These are phyloP conservation scores for Phylloscopus trochilus DNA, from an alignment of 2,113 vertebrate genomes.

Conservation along the genomic window DNA sequence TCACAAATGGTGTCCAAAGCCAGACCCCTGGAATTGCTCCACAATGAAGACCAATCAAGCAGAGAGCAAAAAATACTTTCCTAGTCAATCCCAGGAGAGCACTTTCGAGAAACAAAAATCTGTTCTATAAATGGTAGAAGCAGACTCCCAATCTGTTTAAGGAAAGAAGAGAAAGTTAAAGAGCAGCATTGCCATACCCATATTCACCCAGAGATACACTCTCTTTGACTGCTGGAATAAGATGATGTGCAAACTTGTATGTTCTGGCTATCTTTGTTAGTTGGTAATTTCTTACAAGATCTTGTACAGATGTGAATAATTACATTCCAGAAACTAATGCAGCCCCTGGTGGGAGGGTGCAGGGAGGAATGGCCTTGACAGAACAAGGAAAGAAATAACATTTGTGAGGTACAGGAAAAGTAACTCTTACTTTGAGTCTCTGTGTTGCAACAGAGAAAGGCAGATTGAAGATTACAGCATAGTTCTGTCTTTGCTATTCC, in stretches of 20 bases:
- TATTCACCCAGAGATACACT: background rate
- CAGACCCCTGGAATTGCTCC: conserved; percentile 28
- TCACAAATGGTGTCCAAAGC: conserved; percentile 9
- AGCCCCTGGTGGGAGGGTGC: background rate
- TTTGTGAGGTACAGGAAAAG: background rate
- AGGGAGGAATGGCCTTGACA: background rate
- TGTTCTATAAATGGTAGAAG: background rate
- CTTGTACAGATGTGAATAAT: background rate
- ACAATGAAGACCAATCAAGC: conserved; percentile 13
- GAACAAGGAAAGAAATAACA: background rate
- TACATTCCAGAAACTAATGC: background rate
- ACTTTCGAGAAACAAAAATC: background rate
- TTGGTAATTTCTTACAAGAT: background rate
- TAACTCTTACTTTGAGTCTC: background rate
- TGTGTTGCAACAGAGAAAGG: background rate
- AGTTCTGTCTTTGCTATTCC: background rate
- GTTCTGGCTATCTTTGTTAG: background rate
- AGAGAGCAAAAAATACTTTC: background rate
- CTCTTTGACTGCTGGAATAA: background rate
- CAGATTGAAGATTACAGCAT: background rate
- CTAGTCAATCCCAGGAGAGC: background rate
- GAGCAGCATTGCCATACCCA: background rate
- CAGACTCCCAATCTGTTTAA: background rate
- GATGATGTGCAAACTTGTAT: background rate
- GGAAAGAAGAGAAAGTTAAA: background rate